Evolutionary conservation across 1,140 invertebrate genomes (phyloP), one percentile per base, ranked within the genome.

Genomic region (Cheumatopsyche charites): DNA sequence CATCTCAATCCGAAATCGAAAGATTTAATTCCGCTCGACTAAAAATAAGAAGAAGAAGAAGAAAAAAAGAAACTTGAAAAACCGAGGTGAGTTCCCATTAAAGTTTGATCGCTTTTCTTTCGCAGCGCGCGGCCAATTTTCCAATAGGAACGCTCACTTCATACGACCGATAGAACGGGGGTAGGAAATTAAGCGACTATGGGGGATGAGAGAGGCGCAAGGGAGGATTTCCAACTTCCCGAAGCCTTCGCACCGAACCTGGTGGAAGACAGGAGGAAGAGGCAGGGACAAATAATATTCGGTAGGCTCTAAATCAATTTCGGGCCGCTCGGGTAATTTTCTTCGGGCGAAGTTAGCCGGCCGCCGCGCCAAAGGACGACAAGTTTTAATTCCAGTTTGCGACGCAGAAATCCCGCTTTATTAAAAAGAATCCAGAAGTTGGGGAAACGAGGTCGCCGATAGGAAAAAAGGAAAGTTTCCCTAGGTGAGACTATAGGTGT

Each of bases 331-430:
- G 55, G 12, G 43, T 15, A 47, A n/a, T 15, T 15, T 47, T 15
- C 43, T 47, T n/a, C 43, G 12, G 43, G 2, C 15, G 47, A 52
- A 52, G 47, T 52, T 52, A 36, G 29, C 67, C 71, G 55, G 42
- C 42, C 52, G 12, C 61, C 65, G 66, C 43, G 43, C n/a, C 29
- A 36, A 36, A 36, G 66, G 65, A 66, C 72, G 67, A 74, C 67
- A 74, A 74, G 70, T 74, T 74, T 74, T 74, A 74, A 74, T 74
- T 74, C 73, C 73, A 68, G 45, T 71, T 70, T 61, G 52, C 62
- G 73, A 55, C 65, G 61, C 55, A 36, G 49, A 52, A 71, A 74
- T 74, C 70, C 73, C 45, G 66, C 65, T 58, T 71, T 74, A 74
- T 74, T 74, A 74, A 74, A 47, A 74, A 74, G 73, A 74, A 74